These are phyloP conservation scores for Electrona antarctica DNA, from an alignment of 2,113 vertebrate genomes.

Conservation along the genomic window DNA sequence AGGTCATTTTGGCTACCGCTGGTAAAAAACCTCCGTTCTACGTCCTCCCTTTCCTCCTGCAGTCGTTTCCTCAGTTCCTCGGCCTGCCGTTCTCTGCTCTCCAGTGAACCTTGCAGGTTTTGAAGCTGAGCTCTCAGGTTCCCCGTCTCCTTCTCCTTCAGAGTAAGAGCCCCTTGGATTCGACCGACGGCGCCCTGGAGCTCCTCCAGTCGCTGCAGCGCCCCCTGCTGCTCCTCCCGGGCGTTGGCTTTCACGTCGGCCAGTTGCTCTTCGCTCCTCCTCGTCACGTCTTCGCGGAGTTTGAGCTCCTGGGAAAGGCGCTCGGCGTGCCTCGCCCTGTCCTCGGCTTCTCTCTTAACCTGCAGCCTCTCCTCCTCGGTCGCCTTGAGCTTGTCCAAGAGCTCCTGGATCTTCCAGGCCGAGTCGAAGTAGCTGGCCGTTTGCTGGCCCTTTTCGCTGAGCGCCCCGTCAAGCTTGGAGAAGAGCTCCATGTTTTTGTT, in stretches of 20 bases:
- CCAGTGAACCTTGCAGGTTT: conserved; percentile 74
- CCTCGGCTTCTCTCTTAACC: conserved; percentile 69
- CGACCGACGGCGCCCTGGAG: conserved; percentile 70
- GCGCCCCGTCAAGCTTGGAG: conserved; percentile 63
- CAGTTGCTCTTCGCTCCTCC: conserved; percentile 72
- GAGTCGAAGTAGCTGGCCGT: conserved; percentile 68
- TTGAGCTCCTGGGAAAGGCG: conserved; percentile 77
- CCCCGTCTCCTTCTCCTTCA: conserved; percentile 81
- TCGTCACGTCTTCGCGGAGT: conserved; percentile 76
- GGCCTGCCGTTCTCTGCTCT: conserved; percentile 74
- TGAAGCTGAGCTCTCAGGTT: conserved; percentile 84
- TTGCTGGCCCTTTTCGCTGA: conserved; percentile 74
- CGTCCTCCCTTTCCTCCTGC: conserved; percentile 72
- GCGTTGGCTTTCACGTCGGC: conserved; percentile 57
- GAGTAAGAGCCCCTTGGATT: conserved; percentile 77
- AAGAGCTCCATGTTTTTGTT: conserved; percentile 78
- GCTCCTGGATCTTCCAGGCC: conserved; percentile 73
- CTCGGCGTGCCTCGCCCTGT: conserved; percentile 68
- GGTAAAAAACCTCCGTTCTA: conserved; percentile 61
- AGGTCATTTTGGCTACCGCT: conserved; percentile 65
- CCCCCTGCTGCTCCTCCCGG: conserved; percentile 69
- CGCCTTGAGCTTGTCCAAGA: conserved; percentile 79
- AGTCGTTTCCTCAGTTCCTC: conserved; percentile 71
- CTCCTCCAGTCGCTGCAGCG: conserved; percentile 71
- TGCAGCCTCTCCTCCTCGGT: conserved; percentile 73